A percentile compares a stretch with the other conserved stretches of the same genome.
These are phyloP conservation scores for Cenopis cana DNA, from an alignment of 2,888 invertebrate genomes.

Conservation along the genomic window DNA sequence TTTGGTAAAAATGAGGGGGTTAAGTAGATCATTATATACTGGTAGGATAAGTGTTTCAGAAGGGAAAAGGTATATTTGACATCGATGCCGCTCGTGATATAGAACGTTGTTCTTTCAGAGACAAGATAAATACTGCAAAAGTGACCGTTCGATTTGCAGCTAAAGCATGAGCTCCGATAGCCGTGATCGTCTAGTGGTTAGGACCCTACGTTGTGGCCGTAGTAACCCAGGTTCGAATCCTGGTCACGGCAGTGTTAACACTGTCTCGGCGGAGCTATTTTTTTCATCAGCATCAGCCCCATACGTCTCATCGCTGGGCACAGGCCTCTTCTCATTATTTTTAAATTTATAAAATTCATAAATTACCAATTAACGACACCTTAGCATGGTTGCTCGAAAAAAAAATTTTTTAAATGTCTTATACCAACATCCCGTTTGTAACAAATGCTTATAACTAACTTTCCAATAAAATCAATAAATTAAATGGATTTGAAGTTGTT, in stretches of 20 bases:
- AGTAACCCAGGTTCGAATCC: slow-evolving; percentile 89
- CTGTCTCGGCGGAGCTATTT: slow-evolving; percentile 54
- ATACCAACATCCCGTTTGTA: neutral
- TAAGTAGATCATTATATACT: slow-evolving; percentile 34
- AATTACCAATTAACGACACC: neutral
- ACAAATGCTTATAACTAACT: neutral
- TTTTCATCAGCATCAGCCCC: neutral
- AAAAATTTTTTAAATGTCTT: neutral
- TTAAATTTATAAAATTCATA: neutral
- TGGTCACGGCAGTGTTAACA: slow-evolving; percentile 86
- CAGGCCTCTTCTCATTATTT: too few relatives aligned
- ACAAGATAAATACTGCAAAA: slow-evolving; percentile 29
- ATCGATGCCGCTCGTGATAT: neutral
- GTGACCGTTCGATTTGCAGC: slow-evolving; percentile 19
- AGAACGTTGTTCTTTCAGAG: neutral
- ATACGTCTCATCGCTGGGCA: too few relatives aligned
- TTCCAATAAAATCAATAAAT: too few relatives aligned
- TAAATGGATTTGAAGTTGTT: neutral
- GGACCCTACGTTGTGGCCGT: slow-evolving; percentile 87
- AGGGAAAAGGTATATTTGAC: neutral
- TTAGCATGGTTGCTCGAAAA: too few relatives aligned
- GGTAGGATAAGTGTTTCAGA: slow-evolving; percentile 1
- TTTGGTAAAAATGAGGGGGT: slow-evolving; percentile 39
- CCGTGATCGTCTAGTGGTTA: slow-evolving; percentile 87
- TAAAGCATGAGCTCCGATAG: slow-evolving; percentile 45